Base-by-base conservation (phyloP, 1,140 invertebrate species). In the Ceratitis capitata region DNA sequence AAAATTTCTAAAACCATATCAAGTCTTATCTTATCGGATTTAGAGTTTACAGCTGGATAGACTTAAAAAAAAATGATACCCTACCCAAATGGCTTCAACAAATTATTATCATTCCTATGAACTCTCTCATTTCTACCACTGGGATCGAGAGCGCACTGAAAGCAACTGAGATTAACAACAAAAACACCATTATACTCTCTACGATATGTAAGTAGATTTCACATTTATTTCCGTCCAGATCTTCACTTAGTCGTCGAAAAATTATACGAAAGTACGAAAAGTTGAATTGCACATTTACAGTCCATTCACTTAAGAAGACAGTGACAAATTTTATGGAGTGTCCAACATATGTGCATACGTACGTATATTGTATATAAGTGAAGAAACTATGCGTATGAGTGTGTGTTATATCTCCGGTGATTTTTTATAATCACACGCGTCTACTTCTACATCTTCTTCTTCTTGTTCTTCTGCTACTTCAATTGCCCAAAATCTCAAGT, bases 281-380 rank as follows among this genome's bases (percentile, higher is more conserved):
- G 64, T 69, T 83, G 26, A 83, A 83, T 49, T 49, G 45, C 45
- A 49, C 82, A 51, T 53, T 83, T 83, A 10, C 82, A 83, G 82
- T 83, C 16, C 74, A 82, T 82, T 82, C 74, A 39, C 74, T 83
- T 83, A 83, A 49, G 82, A 3, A 53, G 82, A 82, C 42, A 47
- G 82, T 83, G 82, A 83, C 82, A 83, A 83, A 83, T 83, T 83
- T 47, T 83, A 83, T 49, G 82, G 49, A 82, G 74, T 82, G 35
- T 35, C 19, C 19, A 3, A 64, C 29, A 64, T 64, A 64, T 64
- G 56, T 61, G 29, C 23, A n/a, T 42, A 69, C 39, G 32, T 39
- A 39, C 14, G 0, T 39, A 42, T 19, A 39, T 14, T 69, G 32
- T 69, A 39, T 39, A 26, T 69, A 14, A 2, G 6, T 4, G n/a